These are phyloP conservation scores for Macrotus californicus DNA, from an alignment of 2,113 vertebrate genomes.

Conservation along the genomic window DNA sequence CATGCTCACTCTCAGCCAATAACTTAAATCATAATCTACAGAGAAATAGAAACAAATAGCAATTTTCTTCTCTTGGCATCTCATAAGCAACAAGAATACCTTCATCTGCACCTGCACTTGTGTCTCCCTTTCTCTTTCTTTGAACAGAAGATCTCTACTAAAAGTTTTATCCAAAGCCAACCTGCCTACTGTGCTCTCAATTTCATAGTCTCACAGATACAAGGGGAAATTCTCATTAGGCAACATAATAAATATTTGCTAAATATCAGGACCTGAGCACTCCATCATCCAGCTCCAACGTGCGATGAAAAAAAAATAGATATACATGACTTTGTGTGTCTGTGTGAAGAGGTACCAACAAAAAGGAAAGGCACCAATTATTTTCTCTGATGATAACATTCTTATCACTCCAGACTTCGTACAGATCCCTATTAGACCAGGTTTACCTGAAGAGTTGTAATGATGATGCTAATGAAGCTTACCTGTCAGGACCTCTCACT, in stretches of 20 bases:
- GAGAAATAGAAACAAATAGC: background rate
- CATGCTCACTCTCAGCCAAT: background rate
- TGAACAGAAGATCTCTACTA: background rate
- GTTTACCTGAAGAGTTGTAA: background rate
- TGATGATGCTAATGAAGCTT: background rate
- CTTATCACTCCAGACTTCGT: background rate
- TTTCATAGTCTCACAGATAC: background rate
- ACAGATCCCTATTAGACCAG: background rate
- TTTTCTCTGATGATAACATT: background rate
- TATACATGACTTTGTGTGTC: background rate
- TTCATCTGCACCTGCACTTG: background rate
- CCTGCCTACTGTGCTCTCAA: background rate
- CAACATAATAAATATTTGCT: background rate
- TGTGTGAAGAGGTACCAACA: background rate
- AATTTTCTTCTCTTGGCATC: background rate
- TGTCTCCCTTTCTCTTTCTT: background rate
- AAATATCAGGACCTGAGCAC: background rate
- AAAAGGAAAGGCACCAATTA: background rate
- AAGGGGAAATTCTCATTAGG: background rate
- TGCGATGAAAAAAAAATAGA: background rate
- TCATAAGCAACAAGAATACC: background rate
- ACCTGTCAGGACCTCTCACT: background rate
- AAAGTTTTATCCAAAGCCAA: background rate
- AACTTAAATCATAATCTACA: background rate
- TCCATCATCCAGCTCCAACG: background rate